These are phyloP conservation scores for Gadus chalcogrammus DNA, from an alignment of 2,113 vertebrate species.

Conservation along the genomic window DNA sequence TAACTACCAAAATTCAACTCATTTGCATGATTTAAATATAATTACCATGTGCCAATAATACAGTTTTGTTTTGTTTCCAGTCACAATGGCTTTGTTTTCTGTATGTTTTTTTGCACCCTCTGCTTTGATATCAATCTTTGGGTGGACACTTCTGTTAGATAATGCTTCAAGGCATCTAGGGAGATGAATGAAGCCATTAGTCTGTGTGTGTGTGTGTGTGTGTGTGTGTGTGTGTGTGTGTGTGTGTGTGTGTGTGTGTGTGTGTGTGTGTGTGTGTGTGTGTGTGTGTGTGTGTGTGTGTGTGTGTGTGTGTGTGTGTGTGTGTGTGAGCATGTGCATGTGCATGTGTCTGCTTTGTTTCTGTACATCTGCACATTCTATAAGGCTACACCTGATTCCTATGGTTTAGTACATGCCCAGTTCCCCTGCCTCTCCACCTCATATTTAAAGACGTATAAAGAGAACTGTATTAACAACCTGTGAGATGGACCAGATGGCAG, in stretches of 20 bases:
- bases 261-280: not conserved
- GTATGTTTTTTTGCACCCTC: slow-evolving; percentile 8
- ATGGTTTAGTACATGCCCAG: too few relatives aligned
- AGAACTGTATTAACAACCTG: too few relatives aligned
- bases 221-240: not conserved
- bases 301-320: not conserved
- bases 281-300: not conserved
- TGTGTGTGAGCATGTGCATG: not conserved
- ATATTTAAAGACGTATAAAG: too few relatives aligned
- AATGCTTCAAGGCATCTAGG: slow-evolving; percentile 23
- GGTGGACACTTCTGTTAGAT: slow-evolving; percentile 16
- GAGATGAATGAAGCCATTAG: slow-evolving; percentile 25
- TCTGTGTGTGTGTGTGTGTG: not conserved
- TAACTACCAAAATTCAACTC: slow-evolving; percentile 75
- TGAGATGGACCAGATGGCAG: too few relatives aligned
- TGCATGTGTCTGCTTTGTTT: too few relatives aligned
- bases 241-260: not conserved
- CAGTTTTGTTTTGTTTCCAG: slow-evolving; percentile 61
- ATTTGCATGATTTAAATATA: slow-evolving; percentile 80
- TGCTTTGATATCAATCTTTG: slow-evolving; percentile 43
- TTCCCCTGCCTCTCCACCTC: too few relatives aligned
- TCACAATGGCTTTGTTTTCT: slow-evolving; percentile 46
- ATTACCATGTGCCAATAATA: slow-evolving; percentile 68
- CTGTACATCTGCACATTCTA: too few relatives aligned
- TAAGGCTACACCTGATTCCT: too few relatives aligned